These are phyloP conservation scores for Octopus sinensis DNA, from an alignment of 1,140 invertebrate species.

Conservation along the genomic window DNA sequence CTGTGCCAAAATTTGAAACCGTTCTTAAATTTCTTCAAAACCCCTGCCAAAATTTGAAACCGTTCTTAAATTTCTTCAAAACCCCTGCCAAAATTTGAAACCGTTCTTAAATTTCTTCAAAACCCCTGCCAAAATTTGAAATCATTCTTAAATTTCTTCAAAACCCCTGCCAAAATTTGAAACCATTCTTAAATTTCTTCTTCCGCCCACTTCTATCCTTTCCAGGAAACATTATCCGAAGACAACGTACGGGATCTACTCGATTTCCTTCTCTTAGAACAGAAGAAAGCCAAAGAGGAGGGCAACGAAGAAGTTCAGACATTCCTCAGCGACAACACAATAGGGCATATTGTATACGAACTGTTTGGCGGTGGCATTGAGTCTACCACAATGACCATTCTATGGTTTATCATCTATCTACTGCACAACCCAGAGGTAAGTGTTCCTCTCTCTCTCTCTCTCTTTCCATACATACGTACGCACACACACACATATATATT, in stretches of 20 bases:
- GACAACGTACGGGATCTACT: constrained; percentile 23
- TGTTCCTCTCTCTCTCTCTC: background rate
- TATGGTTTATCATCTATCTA: constrained; percentile 32
- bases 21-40: too few species aligned
- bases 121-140: too few species aligned
- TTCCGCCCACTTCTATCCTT: background rate
- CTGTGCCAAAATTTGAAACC: too few species aligned
- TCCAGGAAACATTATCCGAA: background rate
- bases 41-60: too few species aligned
- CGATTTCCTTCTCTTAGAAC: constrained; percentile 25
- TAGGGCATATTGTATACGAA: constrained; percentile 33
- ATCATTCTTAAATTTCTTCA: too few species aligned
- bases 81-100: too few species aligned
- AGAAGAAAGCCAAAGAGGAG: constrained; percentile 22
- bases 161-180: too few species aligned
- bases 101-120: too few species aligned
- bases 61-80: too few species aligned
- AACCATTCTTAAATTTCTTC: background rate
- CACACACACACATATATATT: background rate
- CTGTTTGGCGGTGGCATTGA: constrained; percentile 33
- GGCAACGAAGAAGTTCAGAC: constrained; percentile 16
- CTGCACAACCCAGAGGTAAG: constrained; percentile 31
- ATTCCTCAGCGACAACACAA: constrained; percentile 24
- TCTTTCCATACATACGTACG: background rate
- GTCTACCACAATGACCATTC: constrained; percentile 29